Evolutionary conservation across 2,888 invertebrate species (phyloP).

Genomic region (Leucozona laternaria): DNA sequence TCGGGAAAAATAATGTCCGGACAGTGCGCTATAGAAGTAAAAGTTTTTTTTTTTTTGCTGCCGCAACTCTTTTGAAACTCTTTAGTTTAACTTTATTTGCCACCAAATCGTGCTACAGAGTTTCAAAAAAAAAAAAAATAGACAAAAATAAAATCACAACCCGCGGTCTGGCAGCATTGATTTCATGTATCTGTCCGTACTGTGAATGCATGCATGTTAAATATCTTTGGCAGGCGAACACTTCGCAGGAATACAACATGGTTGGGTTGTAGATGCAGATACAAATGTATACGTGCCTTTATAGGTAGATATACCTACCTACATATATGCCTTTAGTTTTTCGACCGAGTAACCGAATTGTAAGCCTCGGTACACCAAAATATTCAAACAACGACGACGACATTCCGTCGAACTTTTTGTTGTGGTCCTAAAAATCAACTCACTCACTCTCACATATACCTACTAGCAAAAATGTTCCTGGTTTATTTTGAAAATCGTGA

Average conservation of each 20-base stretch:
- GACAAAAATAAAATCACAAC: constrained; percentile 28
- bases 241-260: constrained; percentile 29
- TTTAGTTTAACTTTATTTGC: constrained; percentile 20
- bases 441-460: not conserved
- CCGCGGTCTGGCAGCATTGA: constrained; percentile 67
- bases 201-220: constrained; percentile 71
- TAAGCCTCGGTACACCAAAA: constrained; percentile 32
- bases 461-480: constrained; percentile 19
- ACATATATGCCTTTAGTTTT: not conserved
- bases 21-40: constrained; percentile 56
- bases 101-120: constrained; percentile 53
- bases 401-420: constrained; percentile 52
- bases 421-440: constrained; percentile 47
- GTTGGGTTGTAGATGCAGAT: constrained; percentile 4
- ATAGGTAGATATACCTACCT: not conserved
- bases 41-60: constrained; percentile 44
- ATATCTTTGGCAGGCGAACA: constrained; percentile 73
- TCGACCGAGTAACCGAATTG: constrained; percentile 74
- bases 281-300: not conserved
- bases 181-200: constrained; percentile 69
- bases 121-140: not conserved
- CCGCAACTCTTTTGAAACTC: constrained; percentile 13
- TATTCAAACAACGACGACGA: constrained; percentile 46
- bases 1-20: constrained; percentile 41
- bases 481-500: constrained; percentile 66